Evolutionary conservation across 1,140 invertebrate genomes (phyloP), one percentile per base, ranked within the genome.

Genomic region (Tetramorium alpestre): DNA sequence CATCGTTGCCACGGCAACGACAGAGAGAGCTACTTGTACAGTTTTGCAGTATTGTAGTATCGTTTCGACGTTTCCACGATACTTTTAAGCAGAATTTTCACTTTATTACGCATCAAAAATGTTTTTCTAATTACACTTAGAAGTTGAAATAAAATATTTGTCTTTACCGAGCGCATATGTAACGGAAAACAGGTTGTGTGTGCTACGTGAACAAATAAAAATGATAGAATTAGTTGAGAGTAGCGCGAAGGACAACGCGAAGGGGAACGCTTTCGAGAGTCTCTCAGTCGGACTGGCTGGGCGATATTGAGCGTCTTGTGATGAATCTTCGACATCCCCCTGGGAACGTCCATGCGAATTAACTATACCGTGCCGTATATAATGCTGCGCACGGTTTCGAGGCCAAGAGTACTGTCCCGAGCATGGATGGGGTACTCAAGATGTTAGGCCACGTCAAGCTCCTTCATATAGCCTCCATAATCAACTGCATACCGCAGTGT

Each of bases 401-500:
- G 69, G 81, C 72, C 80, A 86, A 72, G 87, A 56, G 81, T 54
- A 70, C 87, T 84, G 87, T 81, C 67, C 76, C 67, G 88, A 89
- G 85, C 81, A 89, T 73, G 91, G 90, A 93, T 92, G 90, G 91
- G 91, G 91, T 92, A 93, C 92, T 93, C 92, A 93, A 93, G 92
- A 93, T 93, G 92, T 92, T 93, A 89, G 92, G 91, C 91, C 92
- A 93, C 92, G 92, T 93, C 92, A 91, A 89, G 92, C 89, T 91
- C 92, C 92, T 93, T 93, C 91, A 93, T 93, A 93, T 92, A 93
- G 92, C 92, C 90, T 93, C 92, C 91, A 93, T 93, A 93, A 93
- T 93, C 92, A 93, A 93, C 92, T 93, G 92, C 92, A 93, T 93
- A 93, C 92, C 92, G 84, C 92, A 93, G 89, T 93, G 91, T 93